Conservation (phyloP, 2,888 invertebrate species). For the Lepas anatifera region DNA sequence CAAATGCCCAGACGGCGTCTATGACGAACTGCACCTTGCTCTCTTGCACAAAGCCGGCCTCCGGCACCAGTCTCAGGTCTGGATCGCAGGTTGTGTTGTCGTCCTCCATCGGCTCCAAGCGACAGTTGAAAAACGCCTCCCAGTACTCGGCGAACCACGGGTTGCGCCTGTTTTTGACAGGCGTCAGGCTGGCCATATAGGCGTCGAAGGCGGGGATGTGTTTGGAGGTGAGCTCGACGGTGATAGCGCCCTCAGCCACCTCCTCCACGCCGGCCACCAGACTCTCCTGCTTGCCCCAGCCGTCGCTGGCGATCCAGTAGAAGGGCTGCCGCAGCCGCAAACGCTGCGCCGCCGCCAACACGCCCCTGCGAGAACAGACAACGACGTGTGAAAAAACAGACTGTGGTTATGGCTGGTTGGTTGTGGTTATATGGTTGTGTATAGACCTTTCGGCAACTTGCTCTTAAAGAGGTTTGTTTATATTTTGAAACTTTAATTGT, state of each 20-base stretch:
- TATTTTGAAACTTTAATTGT: too few species aligned
- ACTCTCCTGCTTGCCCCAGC: slow-evolving; percentile 54
- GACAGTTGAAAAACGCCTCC: slow-evolving; percentile 55
- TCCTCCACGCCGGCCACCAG: slow-evolving; percentile 50
- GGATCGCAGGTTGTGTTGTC: slow-evolving; percentile 38
- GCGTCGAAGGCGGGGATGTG: slow-evolving; percentile 44
- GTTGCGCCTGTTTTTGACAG: slow-evolving; percentile 46
- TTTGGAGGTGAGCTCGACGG: slow-evolving; percentile 45
- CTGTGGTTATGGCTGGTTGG: too few species aligned
- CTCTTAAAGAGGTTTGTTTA: too few species aligned
- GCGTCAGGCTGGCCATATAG: slow-evolving; percentile 52
- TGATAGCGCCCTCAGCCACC: slow-evolving; percentile 57
- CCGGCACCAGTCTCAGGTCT: slow-evolving; percentile 36
- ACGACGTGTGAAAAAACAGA: too few species aligned
- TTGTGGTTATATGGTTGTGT: too few species aligned
- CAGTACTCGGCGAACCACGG: slow-evolving; percentile 66
- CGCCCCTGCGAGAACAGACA: slow-evolving; percentile 37
- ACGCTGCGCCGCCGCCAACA: slow-evolving; percentile 45
- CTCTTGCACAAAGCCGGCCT: slow-evolving; percentile 42
- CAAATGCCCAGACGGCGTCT: slow-evolving; percentile 58
- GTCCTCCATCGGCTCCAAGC: slow-evolving; percentile 29
- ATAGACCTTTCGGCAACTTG: too few species aligned
- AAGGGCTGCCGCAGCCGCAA: slow-evolving; percentile 40
- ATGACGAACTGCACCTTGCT: slow-evolving; percentile 53
- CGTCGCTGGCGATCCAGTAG: slow-evolving; percentile 53